phyloP scores from a whole-genome alignment of 64 coral and sea anemone species.

The Pachyseris speciosa region DNA sequence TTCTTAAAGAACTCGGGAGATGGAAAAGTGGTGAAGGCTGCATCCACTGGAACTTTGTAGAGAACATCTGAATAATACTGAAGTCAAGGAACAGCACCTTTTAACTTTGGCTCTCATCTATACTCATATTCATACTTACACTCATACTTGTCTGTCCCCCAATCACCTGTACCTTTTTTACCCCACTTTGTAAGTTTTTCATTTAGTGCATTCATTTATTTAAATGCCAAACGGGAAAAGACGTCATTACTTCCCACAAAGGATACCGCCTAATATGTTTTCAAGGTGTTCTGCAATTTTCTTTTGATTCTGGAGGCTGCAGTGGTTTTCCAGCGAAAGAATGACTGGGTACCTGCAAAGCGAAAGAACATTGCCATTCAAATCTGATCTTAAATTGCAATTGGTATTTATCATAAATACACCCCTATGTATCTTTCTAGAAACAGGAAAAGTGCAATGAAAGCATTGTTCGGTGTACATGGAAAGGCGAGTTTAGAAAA shows the following conservation, averaged over 20 bases:
- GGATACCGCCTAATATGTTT: slow-evolving; percentile 85
- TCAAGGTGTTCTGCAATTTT: slow-evolving; percentile 87
- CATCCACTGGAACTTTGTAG: slow-evolving; percentile 73
- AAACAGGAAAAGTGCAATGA: no score
- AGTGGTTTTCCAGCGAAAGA: slow-evolving; percentile 98
- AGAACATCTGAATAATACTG: slow-evolving; percentile 54
- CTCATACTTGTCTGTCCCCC: background rate
- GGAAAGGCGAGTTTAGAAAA: no score
- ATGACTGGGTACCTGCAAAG: slow-evolving; percentile 85
- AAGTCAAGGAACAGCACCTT: background rate
- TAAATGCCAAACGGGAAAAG: background rate
- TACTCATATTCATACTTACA: background rate
- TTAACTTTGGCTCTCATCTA: background rate
- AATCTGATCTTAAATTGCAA: background rate
- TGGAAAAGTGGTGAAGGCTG: slow-evolving; percentile 51
- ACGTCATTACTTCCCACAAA: background rate
- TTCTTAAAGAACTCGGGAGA: slow-evolving; percentile 93
- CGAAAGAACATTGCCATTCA: background rate
- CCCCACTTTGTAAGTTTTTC: background rate
- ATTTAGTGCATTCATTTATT: no score
- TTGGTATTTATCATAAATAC: background rate
- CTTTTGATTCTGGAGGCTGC: slow-evolving; percentile 83
- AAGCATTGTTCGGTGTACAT: no score
- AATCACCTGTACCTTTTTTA: background rate
- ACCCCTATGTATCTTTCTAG: no score